A percentile compares a stretch with the other conserved stretches of the same genome.
Conservation (phyloP, 2,888 invertebrate genomes). For the Molorchus minor region DNA sequence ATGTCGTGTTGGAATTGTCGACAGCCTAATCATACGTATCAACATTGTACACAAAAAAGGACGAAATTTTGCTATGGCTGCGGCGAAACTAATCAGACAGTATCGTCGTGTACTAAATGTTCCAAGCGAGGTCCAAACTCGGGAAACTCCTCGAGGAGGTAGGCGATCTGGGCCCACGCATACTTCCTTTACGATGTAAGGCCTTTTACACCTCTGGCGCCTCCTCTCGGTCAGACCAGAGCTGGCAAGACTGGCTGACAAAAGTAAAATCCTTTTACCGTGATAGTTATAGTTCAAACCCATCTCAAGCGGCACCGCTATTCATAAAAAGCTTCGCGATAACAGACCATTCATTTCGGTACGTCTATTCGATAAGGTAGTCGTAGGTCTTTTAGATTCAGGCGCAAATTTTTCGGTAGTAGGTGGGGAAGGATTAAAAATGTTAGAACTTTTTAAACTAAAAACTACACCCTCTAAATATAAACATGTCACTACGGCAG, state of each 20-base stretch:
- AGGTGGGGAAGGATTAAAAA: background rate
- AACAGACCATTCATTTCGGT: constrained; percentile 17
- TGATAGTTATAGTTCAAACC: background rate
- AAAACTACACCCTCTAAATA: background rate
- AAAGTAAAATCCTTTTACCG: background rate
- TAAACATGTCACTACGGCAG: constrained; percentile 18
- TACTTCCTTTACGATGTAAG: too few relatives aligned
- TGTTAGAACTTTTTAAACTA: constrained; percentile 3
- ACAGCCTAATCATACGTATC: constrained; percentile 9
- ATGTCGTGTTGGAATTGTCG: constrained; percentile 19
- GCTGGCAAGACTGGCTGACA: background rate
- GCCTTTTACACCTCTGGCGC: background rate
- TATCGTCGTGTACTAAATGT: constrained; percentile 7
- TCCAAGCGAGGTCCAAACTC: too few relatives aligned
- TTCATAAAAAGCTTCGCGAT: constrained; percentile 3
- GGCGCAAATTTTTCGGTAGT: constrained; percentile 16
- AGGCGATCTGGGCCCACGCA: constrained; percentile 8
- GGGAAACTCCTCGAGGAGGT: constrained; percentile 12
- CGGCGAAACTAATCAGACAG: constrained; percentile 3
- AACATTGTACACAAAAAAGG: background rate
- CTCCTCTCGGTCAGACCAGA: background rate
- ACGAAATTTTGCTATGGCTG: constrained; percentile 22
- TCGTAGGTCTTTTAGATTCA: constrained; percentile 13
- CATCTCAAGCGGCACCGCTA: background rate
- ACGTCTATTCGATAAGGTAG: constrained; percentile 8